A percentile compares a stretch with the other conserved stretches of the same genome.
phyloP scores from a whole-genome alignment of 2,888 invertebrate species.

The Enchytraeus crypticus region DNA sequence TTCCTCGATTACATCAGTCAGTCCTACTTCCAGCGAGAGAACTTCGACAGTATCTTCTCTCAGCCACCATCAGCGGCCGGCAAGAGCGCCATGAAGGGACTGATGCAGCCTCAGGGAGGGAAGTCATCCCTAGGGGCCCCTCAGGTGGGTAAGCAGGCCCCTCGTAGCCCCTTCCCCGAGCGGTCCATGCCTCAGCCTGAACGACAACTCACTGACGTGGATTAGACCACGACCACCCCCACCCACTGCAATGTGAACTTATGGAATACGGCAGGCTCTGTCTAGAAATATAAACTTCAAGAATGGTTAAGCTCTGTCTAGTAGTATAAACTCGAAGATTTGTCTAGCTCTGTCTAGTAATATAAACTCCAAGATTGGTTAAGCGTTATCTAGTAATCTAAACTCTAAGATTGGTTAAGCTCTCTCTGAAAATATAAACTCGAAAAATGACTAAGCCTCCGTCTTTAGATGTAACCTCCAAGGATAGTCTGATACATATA shows the following conservation, averaged over 20 bases:
- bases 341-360: too few species aligned
- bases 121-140: neutral
- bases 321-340: too few species aligned
- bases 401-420: too few species aligned
- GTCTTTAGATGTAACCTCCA: neutral
- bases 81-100: neutral
- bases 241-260: neutral
- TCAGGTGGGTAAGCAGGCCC: neutral
- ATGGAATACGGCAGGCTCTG: neutral
- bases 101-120: neutral
- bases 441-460: neutral
- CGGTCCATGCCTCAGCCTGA: too few species aligned
- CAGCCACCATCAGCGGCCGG: neutral
- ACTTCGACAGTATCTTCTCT: conserved; percentile 28
- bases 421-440: neutral
- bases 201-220: neutral
- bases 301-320: too few species aligned
- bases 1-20: conserved; percentile 43
- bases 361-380: too few species aligned
- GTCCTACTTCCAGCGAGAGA: conserved; percentile 41
- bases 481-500: neutral
- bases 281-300: neutral
- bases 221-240: neutral
- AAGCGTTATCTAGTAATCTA: too few species aligned
- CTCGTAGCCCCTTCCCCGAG: too few species aligned